Conservation (phyloP, 2,888 invertebrate species). For the Epistrophe grossulariae region DNA sequence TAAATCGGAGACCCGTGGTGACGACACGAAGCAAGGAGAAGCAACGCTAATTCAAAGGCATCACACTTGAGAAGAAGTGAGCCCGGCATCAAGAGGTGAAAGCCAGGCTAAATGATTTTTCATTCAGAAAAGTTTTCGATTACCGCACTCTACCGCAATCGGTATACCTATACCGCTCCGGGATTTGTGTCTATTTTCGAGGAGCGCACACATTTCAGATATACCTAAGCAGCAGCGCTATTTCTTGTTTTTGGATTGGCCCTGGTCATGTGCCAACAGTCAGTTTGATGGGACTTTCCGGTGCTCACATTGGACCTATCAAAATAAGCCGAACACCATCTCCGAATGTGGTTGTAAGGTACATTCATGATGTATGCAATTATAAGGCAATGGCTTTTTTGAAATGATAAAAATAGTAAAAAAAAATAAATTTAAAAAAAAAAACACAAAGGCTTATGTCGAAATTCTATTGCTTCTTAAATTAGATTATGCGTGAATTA, state of each 20-base stretch:
- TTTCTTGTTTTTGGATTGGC: slow-evolving; percentile 70
- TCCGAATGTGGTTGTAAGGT: slow-evolving; percentile 40
- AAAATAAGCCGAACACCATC: slow-evolving; percentile 61
- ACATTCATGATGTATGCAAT: slow-evolving; percentile 50
- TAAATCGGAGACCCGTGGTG: slow-evolving; percentile 11
- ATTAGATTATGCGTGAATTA: slow-evolving; percentile 37
- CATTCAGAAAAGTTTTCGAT: slow-evolving; percentile 65
- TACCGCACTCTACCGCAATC: background rate
- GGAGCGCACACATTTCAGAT: slow-evolving; percentile 7
- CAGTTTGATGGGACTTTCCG: slow-evolving; percentile 74
- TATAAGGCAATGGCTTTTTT: slow-evolving; percentile 48
- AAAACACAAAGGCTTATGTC: background rate
- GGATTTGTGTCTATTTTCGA: slow-evolving; percentile 64
- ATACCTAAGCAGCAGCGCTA: slow-evolving; percentile 1
- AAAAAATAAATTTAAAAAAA: background rate
- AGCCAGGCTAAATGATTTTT: slow-evolving; percentile 58
- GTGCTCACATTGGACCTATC: slow-evolving; percentile 72
- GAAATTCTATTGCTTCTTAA: slow-evolving; percentile 36
- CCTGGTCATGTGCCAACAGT: slow-evolving; percentile 73
- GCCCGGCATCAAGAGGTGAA: slow-evolving; percentile 39
- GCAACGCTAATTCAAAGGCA: slow-evolving; percentile 25
- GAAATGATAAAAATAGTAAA: slow-evolving; percentile 15
- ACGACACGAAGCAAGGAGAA: background rate
- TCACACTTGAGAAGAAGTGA: background rate
- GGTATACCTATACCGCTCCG: background rate